Base-by-base conservation (phyloP, 2,888 invertebrate genomes). In the Xylophagus ater region DNA sequence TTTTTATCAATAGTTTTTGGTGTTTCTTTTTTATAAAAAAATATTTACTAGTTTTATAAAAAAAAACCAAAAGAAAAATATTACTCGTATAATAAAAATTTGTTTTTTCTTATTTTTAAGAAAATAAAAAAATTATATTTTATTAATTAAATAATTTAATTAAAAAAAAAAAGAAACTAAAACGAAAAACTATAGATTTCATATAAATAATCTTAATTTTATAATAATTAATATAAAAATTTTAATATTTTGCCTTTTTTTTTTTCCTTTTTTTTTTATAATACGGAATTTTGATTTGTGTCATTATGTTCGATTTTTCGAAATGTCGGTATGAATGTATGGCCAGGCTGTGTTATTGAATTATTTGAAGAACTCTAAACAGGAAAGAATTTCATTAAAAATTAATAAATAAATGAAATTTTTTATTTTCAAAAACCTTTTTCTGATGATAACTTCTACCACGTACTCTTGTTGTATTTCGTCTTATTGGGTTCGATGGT, bases 391-490 rank as follows among this genome's bases (percentile, higher is more conserved):
- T n/a, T 15, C 8, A 17, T 31, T 18, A 3, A 18, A 3, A 24
- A 34, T 4, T 9, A 23, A 15, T 5, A 30, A 14, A 28, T 25
- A 7, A 34, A n/a, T 4, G 6, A 18, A 7, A 9, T 10, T 10
- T 21, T 15, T 9, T 13, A 14, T 4, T 14, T n/a, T 15, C 12
- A 20, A 4, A 31, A 48, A 62, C 65, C 55, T 65, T 63, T 46
- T 65, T 65, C 42, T 64, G 64, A 28, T 59, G 57, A 49, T 61
- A 65, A 41, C 62, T 63, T 26, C 62, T 56, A 33, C 51, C 63
- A 12, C 65, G 57, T 7, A 69, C 71, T 43, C 72, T 62, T 4
- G 73, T 73, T 7, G 74, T 74, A 46, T 73, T 74, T 30, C 74
- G 59, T 12, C 73, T 58, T 13, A 73, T 68, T 3, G 71, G 72